Percentiles rank a stretch among this genome's conserved stretches.
These are phyloP conservation scores for Lasioglossum morio DNA, from an alignment of 2,888 invertebrate genomes.

Conservation along the genomic window DNA sequence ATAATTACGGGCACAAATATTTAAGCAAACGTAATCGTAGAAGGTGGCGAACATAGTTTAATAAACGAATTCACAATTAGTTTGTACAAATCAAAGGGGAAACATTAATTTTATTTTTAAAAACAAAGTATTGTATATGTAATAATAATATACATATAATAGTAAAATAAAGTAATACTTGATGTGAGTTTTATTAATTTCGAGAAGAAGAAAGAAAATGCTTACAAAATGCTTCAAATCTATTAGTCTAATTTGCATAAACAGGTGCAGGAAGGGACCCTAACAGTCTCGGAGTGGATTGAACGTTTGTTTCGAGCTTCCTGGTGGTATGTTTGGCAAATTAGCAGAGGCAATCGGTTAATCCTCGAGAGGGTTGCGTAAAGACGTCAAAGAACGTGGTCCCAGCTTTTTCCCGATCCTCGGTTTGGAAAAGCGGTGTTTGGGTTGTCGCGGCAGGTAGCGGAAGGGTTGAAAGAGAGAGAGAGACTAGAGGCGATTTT, in stretches of 20 bases:
- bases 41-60: too few relatives aligned
- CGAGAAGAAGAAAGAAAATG: too few relatives aligned
- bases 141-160: too few relatives aligned
- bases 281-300: background rate
- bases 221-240: too few relatives aligned
- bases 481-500: constrained; percentile 53
- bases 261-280: background rate
- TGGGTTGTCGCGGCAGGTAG: constrained; percentile 61
- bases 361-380: background rate
- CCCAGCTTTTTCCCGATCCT: background rate
- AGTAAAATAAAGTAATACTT: too few relatives aligned
- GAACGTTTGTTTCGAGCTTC: background rate
- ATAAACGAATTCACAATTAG: too few relatives aligned
- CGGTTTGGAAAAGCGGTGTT: background rate
- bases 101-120: too few relatives aligned
- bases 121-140: too few relatives aligned
- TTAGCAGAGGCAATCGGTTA: background rate
- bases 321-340: background rate
- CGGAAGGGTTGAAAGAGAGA: constrained; percentile 72
- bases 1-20: too few relatives aligned
- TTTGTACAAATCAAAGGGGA: too few relatives aligned
- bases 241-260: background rate
- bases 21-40: too few relatives aligned
- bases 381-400: background rate
- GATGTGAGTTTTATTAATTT: too few relatives aligned